phyloP scores from a whole-genome alignment of 2,888 invertebrate genomes.

The Plebejus melissa region DNA sequence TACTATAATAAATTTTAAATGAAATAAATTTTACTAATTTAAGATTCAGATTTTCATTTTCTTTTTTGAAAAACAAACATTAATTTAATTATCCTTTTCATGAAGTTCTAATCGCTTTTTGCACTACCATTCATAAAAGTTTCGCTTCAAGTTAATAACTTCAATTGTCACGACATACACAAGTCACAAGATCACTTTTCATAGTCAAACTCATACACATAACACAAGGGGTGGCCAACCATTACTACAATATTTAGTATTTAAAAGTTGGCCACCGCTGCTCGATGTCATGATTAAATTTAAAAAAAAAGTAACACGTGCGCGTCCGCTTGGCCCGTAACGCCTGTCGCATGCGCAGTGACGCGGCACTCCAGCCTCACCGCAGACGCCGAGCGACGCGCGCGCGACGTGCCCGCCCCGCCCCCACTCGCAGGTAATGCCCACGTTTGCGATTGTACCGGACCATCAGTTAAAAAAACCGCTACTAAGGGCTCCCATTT shows the following conservation, averaged over 20 bases:
- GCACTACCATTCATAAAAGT: not conserved
- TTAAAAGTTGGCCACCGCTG: not conserved
- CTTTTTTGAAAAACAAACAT: not conserved
- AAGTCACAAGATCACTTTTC: not conserved
- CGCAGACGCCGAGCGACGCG: constrained; percentile 56
- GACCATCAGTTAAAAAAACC: not conserved
- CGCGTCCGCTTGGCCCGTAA: constrained; percentile 37
- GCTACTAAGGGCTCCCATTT: no score
- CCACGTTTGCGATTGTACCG: constrained; percentile 6
- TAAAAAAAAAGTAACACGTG: constrained; percentile 1
- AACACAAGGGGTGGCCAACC: not conserved
- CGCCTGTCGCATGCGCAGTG: constrained; percentile 69
- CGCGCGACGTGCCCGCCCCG: constrained; percentile 51
- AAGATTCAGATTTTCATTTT: not conserved
- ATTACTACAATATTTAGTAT: not conserved
- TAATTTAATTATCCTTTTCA: not conserved
- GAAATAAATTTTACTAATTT: not conserved
- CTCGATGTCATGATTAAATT: not conserved
- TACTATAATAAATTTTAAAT: not conserved
- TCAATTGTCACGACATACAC: not conserved
- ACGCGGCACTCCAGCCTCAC: constrained; percentile 69
- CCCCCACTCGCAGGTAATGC: constrained; percentile 57
- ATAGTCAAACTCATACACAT: not conserved
- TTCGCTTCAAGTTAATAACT: not conserved
- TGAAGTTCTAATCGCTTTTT: not conserved